Conservation (phyloP, 1,140 invertebrate species). For the Melanaphis sacchari region DNA sequence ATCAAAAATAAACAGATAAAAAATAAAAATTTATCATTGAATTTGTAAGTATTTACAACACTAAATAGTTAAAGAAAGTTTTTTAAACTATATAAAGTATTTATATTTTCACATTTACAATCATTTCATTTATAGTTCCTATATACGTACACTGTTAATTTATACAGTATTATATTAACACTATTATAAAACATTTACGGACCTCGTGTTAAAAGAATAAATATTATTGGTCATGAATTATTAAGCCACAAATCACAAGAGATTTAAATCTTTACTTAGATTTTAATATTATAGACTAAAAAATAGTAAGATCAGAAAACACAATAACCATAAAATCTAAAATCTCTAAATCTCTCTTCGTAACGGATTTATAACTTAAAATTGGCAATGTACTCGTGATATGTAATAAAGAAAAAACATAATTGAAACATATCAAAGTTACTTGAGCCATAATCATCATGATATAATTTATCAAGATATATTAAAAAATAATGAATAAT, state of each 20-base stretch:
- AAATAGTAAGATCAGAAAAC: not conserved
- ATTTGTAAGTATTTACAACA: not conserved
- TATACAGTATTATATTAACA: not conserved
- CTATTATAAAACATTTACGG: not conserved
- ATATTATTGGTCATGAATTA: not conserved
- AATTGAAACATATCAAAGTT: not conserved
- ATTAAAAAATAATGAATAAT: not conserved
- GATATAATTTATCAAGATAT: not conserved
- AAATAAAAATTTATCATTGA: not conserved
- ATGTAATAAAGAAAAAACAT: not conserved
- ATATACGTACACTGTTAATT: not conserved
- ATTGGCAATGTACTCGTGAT: not conserved
- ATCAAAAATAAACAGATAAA: too few species aligned
- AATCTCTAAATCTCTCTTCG: not conserved
- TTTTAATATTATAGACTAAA: not conserved
- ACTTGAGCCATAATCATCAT: not conserved
- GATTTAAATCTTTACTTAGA: not conserved
- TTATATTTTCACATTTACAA: not conserved
- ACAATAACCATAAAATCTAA: not conserved
- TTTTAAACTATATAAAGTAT: not conserved
- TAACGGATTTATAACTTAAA: not conserved
- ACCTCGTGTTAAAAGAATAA: not conserved
- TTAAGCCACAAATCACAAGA: not conserved
- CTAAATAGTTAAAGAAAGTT: not conserved
- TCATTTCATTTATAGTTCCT: not conserved